Conservation (phyloP, 2,113 vertebrate genomes). For the Rhegmatorhina hoffmannsi region DNA sequence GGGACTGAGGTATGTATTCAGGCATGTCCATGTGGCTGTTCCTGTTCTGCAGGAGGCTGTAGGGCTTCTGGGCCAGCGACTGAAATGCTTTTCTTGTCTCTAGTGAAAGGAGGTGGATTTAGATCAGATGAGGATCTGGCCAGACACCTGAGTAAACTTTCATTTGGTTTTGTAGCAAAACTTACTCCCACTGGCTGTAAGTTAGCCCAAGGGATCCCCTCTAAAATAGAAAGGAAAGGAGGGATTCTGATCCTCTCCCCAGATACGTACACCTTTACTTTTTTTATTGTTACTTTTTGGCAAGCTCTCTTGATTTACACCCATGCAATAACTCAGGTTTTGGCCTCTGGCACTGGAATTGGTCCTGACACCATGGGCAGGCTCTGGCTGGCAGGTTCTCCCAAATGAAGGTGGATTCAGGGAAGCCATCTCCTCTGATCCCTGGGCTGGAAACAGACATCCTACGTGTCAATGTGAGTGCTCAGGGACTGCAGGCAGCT, state of each 20-base stretch:
- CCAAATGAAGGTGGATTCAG: neutral
- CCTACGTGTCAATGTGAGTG: rapidly evolving
- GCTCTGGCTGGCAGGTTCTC: neutral
- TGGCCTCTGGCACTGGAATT: constrained; percentile 16
- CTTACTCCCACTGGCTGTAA: neutral
- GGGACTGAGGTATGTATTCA: constrained; percentile 2
- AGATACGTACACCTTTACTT: neutral
- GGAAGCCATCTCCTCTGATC: neutral
- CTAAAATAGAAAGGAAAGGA: neutral
- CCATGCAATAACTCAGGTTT: neutral
- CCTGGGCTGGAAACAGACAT: neutral
- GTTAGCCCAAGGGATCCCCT: neutral
- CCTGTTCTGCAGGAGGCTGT: constrained; percentile 19
- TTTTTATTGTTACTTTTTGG: neutral
- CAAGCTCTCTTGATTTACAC: neutral
- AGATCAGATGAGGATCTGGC: constrained; percentile 4
- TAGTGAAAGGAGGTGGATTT: constrained; percentile 6
- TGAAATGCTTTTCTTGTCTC: neutral
- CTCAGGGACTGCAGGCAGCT: neutral
- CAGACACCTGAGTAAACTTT: constrained; percentile 53
- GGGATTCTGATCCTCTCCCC: neutral
- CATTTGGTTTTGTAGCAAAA: constrained; percentile 30
- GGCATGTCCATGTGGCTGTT: constrained; percentile 20
- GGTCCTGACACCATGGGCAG: neutral
- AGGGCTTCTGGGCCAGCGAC: neutral